Evolutionary conservation across 2,113 vertebrate species (phyloP).

Genomic region (Salvator merianae): DNA sequence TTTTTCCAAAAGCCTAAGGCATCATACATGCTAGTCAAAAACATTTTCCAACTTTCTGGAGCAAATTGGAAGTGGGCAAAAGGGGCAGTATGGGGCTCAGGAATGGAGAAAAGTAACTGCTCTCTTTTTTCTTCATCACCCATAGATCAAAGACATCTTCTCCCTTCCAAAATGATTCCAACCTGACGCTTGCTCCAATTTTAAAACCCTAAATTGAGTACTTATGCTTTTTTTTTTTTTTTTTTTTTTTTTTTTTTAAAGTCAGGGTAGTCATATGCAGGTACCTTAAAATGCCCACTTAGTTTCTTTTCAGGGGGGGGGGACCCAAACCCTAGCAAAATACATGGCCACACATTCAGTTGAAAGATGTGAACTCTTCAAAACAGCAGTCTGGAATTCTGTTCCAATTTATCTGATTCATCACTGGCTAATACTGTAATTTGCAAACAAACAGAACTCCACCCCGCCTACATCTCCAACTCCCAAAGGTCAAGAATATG

Average conservation of each 20-base stretch:
- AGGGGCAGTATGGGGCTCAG: not conserved
- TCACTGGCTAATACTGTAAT: conserved; percentile 12
- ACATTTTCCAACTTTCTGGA: not conserved
- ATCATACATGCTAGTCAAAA: not conserved
- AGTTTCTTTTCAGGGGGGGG: not conserved
- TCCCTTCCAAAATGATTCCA: too few species aligned
- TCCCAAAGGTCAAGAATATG: conserved; percentile 41
- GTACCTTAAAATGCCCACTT: not conserved
- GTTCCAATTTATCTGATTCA: conserved; percentile 34
- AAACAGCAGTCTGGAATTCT: not conserved
- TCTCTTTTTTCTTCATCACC: not conserved
- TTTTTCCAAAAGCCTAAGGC: too few species aligned
- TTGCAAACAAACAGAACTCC: conserved; percentile 38
- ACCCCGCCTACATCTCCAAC: conserved; percentile 42
- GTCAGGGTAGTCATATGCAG: not conserved
- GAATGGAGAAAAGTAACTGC: not conserved
- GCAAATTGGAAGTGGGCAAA: too few species aligned
- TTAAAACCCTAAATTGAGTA: not conserved
- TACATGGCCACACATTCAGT: not conserved
- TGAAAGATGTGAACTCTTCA: not conserved
- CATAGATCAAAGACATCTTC: not conserved
- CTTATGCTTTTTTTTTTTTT: not conserved
- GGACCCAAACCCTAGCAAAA: not conserved
- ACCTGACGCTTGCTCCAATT: too few species aligned
- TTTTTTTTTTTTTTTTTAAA: not conserved